Evolutionary conservation across 2,888 invertebrate genomes (phyloP).

Genomic region (Ophion obscuratus): DNA sequence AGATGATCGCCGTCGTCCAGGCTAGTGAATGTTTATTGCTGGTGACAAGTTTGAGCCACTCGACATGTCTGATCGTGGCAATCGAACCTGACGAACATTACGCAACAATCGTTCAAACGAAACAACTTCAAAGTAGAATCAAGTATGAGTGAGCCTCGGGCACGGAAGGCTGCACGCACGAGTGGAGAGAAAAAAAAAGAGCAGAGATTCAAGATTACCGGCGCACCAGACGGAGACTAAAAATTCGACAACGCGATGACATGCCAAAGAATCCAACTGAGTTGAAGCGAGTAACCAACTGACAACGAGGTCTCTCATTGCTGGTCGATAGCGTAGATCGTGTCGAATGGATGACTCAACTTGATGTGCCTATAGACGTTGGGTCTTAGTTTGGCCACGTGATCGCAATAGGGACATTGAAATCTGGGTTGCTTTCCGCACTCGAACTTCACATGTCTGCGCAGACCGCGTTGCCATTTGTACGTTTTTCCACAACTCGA

Average conservation of each 20-base stretch:
- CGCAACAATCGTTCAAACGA: no score
- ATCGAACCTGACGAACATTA: no score
- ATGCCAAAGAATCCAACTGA: no score
- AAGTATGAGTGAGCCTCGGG: no score
- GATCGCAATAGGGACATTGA: constrained; percentile 78
- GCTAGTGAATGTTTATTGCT: not conserved
- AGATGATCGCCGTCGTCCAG: not conserved
- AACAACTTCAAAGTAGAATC: no score
- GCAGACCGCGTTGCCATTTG: constrained; percentile 75
- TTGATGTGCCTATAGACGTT: constrained; percentile 78
- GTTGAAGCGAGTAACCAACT: not conserved
- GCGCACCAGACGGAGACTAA: no score
- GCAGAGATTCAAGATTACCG: no score
- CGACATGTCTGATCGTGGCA: no score
- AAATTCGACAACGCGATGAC: no score
- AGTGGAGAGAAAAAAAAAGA: no score
- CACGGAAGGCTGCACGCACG: no score
- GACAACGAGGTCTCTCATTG: constrained; percentile 18
- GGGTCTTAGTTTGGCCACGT: constrained; percentile 75
- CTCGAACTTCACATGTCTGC: constrained; percentile 80
- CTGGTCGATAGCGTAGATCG: constrained; percentile 73
- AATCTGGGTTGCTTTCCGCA: constrained; percentile 80
- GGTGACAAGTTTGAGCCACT: not conserved
- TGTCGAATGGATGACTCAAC: constrained; percentile 70
- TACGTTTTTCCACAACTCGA: constrained; percentile 76